A percentile compares a stretch with the other conserved stretches of the same genome.
These are phyloP conservation scores for Anguilla pacifica DNA, from an alignment of 2,797 vertebrate genomes.

Conservation along the genomic window DNA sequence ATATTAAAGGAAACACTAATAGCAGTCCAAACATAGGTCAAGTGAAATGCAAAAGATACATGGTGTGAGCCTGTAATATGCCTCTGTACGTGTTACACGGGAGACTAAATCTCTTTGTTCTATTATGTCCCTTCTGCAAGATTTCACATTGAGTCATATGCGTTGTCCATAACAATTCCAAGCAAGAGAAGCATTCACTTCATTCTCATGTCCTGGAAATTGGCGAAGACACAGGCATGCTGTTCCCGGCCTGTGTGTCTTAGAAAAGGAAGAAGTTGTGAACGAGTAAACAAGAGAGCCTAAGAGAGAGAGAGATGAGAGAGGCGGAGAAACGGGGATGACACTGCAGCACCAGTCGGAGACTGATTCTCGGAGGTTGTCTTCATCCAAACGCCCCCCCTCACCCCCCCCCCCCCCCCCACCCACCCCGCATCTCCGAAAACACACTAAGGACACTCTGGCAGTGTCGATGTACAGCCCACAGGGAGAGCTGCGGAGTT, in stretches of 20 bases:
- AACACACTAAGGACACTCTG: slow-evolving; percentile 31
- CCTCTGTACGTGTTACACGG: not conserved
- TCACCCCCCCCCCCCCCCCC: not conserved
- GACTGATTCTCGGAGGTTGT: slow-evolving; percentile 12
- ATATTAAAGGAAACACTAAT: not conserved
- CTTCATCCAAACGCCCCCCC: not conserved
- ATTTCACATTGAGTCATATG: not conserved
- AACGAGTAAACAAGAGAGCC: not conserved
- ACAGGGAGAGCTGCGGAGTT: slow-evolving; percentile 42
- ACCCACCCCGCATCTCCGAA: slow-evolving; percentile 13
- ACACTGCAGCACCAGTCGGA: slow-evolving; percentile 20
- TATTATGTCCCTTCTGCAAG: not conserved
- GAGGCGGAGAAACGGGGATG: not conserved
- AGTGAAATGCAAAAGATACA: not conserved
- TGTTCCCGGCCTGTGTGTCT: not conserved
- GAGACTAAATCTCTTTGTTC: not conserved
- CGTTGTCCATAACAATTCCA: not conserved
- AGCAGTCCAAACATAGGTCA: not conserved
- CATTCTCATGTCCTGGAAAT: not conserved
- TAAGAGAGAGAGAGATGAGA: not conserved
- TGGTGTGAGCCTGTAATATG: not conserved
- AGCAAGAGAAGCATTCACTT: not conserved
- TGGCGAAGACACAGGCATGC: slow-evolving; percentile 18
- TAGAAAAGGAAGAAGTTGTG: slow-evolving; percentile 22
- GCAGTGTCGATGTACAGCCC: slow-evolving; percentile 3